These are phyloP conservation scores for Aphelocoma californica DNA, from an alignment of 2,797 vertebrate genomes.

Conservation along the genomic window DNA sequence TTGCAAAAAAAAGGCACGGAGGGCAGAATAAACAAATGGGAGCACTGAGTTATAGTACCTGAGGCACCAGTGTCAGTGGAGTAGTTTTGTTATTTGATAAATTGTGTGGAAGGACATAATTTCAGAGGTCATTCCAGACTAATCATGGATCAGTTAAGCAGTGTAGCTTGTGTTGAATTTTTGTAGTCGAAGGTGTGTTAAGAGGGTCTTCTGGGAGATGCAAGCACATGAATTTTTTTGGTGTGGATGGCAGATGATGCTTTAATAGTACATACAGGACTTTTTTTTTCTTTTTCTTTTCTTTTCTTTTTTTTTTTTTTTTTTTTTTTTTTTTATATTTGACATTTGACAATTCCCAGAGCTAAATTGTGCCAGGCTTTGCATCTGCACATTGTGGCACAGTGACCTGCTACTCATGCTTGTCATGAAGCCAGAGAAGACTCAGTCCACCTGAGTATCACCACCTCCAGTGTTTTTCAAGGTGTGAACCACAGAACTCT, in stretches of 20 bases:
- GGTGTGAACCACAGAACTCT: neutral
- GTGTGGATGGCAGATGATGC: neutral
- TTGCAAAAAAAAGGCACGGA: neutral
- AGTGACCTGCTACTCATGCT: neutral
- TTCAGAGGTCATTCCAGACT: neutral
- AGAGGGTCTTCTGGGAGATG: neutral
- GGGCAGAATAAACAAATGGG: neutral
- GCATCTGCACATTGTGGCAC: neutral
- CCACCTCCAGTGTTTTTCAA: neutral
- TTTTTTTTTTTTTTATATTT: too few species aligned
- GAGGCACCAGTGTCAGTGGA: neutral
- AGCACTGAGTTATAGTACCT: neutral
- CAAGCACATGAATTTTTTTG: neutral
- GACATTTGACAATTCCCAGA: neutral
- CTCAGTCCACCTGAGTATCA: neutral
- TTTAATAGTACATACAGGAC: neutral
- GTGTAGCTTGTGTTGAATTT: neutral
- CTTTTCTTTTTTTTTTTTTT: too few species aligned
- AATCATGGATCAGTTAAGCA: neutral
- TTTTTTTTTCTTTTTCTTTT: neutral
- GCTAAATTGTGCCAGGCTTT: neutral
- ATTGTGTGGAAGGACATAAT: neutral
- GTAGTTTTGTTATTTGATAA: neutral
- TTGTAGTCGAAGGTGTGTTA: neutral
- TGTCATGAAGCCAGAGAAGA: neutral